These are phyloP conservation scores for Pangasius mekongensis DNA, from an alignment of 2,797 vertebrate species.

Conservation along the genomic window DNA sequence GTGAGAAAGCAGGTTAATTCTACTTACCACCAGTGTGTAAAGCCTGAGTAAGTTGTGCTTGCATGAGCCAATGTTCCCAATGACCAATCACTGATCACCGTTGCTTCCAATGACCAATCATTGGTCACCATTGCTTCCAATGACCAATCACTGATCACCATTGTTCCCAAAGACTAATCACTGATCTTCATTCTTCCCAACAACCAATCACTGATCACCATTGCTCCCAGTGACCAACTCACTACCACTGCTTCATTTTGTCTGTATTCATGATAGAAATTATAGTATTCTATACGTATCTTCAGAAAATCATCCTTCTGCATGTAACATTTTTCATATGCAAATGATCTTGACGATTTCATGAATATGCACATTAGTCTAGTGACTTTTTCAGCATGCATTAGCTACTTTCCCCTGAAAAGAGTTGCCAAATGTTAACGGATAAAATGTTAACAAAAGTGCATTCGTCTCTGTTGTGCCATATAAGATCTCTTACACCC, in stretches of 20 bases:
- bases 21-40: neutral
- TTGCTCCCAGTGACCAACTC: neutral
- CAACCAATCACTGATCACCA: neutral
- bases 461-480: neutral
- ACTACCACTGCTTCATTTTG: too few species aligned
- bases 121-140: neutral
- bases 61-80: neutral
- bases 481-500: constrained; percentile 13
- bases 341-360: neutral
- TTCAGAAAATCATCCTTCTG: neutral
- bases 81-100: neutral
- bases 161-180: neutral
- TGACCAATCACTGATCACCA: neutral
- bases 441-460: constrained; percentile 1
- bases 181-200: neutral
- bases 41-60: neutral
- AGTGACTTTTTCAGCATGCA: neutral
- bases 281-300: too few species aligned
- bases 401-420: neutral
- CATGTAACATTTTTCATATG: neutral
- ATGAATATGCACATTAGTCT: neutral
- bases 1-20: neutral
- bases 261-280: too few species aligned
- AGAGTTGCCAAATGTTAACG: neutral
- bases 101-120: neutral